Conservation (phyloP, 2,113 vertebrate genomes). For the Arothron firmamentum region DNA sequence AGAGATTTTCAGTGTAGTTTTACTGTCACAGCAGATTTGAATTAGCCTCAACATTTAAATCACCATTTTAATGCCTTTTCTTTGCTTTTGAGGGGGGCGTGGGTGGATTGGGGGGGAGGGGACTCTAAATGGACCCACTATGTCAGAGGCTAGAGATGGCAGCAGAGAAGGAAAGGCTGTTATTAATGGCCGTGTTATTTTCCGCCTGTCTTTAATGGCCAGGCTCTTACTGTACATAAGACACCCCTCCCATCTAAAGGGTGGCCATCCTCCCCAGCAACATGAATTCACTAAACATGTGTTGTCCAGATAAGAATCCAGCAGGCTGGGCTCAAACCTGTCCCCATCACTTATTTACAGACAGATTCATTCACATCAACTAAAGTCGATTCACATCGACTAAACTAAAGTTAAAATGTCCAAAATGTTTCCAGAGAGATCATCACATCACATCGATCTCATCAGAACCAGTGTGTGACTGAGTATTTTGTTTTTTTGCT, state of each 20-base stretch:
- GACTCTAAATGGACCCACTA: slow-evolving; percentile 41
- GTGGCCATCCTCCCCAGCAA: slow-evolving; percentile 1
- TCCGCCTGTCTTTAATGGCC: slow-evolving; percentile 51
- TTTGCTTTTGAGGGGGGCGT: too few species aligned
- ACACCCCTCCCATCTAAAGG: slow-evolving; percentile 12
- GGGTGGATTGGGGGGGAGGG: background rate
- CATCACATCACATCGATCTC: too few species aligned
- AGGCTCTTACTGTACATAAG: slow-evolving; percentile 30
- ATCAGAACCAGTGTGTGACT: too few species aligned
- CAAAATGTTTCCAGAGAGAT: too few species aligned
- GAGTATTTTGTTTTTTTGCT: too few species aligned
- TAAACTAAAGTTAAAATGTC: too few species aligned
- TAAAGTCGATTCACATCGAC: too few species aligned
- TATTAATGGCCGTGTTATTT: slow-evolving; percentile 56
- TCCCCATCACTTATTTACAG: too few species aligned
- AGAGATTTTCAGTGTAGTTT: background rate
- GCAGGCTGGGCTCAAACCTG: background rate
- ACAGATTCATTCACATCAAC: too few species aligned
- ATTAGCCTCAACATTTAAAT: too few species aligned
- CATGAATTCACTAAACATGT: slow-evolving; percentile 20
- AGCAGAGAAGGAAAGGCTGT: slow-evolving; percentile 43
- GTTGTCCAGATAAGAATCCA: slow-evolving; percentile 11
- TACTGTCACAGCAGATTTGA: background rate
- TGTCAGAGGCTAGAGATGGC: slow-evolving; percentile 27
- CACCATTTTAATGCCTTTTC: too few species aligned